Conservation (phyloP, 2,113 vertebrate genomes). For the Ciconia stormi region DNA sequence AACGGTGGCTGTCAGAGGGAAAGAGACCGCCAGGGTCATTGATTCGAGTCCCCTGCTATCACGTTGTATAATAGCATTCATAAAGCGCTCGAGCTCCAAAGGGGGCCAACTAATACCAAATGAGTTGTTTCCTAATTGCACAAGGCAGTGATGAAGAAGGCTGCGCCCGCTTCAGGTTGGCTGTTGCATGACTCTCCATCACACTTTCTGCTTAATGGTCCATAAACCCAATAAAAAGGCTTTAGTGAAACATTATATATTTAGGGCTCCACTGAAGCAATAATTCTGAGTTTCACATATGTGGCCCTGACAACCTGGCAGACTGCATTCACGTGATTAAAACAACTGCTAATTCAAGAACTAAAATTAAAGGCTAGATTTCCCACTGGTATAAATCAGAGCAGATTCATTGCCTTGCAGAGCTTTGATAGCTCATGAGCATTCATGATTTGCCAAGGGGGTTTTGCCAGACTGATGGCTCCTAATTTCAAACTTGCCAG, state of each 20-base stretch:
- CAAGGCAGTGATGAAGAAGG: neutral
- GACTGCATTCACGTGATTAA: neutral
- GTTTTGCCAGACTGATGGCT: neutral
- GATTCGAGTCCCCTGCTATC: neutral
- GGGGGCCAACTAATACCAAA: constrained; percentile 14
- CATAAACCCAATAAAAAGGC: neutral
- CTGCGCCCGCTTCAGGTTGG: neutral
- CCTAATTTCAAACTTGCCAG: neutral
- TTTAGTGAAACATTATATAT: neutral
- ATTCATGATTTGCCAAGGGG: neutral
- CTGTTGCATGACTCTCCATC: neutral
- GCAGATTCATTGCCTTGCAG: neutral
- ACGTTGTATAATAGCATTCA: neutral
- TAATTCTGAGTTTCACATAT: neutral
- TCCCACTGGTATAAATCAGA: constrained; percentile 4
- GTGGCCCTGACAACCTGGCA: constrained; percentile 11
- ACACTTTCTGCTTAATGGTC: neutral
- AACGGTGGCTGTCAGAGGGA: neutral
- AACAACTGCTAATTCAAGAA: constrained; percentile 34
- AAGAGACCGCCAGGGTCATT: neutral
- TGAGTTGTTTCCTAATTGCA: neutral
- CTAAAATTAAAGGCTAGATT: constrained; percentile 22
- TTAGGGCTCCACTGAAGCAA: neutral
- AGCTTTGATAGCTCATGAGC: neutral
- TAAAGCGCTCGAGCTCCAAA: neutral